Evolutionary conservation across 2,888 invertebrate genomes (phyloP).

Genomic region (Stenodera caucasica): DNA sequence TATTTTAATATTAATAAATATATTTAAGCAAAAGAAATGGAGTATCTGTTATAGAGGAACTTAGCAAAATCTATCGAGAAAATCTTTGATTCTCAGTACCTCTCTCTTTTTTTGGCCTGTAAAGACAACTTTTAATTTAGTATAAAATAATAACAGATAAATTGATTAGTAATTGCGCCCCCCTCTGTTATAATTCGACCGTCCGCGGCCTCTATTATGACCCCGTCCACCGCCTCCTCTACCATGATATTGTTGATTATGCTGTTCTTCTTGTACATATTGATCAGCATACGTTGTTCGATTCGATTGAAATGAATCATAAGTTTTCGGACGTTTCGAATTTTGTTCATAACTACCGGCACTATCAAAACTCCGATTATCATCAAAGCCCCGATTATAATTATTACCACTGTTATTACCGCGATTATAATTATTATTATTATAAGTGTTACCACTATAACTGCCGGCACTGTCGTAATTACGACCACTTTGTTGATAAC

Average conservation of each 20-base stretch:
- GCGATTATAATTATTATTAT: not conserved
- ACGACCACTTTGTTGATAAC: constrained; percentile 12
- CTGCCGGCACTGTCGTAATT: constrained; percentile 11
- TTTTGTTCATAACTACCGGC: constrained; percentile 49
- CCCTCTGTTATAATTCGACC: constrained; percentile 52
- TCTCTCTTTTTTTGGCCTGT: no score
- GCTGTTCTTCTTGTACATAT: constrained; percentile 53
- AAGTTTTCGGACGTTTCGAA: constrained; percentile 52
- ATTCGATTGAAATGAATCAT: constrained; percentile 52
- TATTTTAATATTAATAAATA: not conserved
- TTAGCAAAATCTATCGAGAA: no score
- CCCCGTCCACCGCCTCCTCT: constrained; percentile 39
- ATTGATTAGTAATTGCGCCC: constrained; percentile 32
- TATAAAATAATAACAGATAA: no score
- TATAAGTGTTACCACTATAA: not conserved
- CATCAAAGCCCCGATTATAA: constrained; percentile 35
- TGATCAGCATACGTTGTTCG: constrained; percentile 54
- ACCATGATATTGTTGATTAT: constrained; percentile 52
- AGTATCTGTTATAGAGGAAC: no score
- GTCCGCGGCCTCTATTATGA: constrained; percentile 42
- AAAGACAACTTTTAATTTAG: no score
- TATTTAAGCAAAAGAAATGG: no score
- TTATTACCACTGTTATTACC: constrained; percentile 6
- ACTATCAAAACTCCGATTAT: constrained; percentile 41
- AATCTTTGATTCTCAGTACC: no score